Evolutionary conservation across 2,113 vertebrate genomes (phyloP).

Genomic region (Rousettus leschenaultii): DNA sequence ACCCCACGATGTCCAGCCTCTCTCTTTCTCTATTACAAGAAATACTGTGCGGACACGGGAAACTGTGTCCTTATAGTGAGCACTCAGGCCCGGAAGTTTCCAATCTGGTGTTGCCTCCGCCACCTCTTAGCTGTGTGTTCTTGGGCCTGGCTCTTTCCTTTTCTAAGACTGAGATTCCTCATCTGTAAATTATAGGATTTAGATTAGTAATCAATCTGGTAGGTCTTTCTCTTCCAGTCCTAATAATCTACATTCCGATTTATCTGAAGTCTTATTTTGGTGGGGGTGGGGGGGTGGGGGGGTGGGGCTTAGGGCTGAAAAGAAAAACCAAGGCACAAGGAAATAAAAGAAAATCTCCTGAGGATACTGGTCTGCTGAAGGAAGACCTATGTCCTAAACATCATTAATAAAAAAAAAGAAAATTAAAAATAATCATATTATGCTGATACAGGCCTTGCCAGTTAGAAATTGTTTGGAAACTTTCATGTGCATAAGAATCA

Average conservation of each 20-base stretch:
- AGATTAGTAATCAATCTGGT: neutral
- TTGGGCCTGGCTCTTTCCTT: neutral
- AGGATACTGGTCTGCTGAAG: neutral
- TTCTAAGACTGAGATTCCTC: neutral
- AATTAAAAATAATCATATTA: slow-evolving; percentile 10
- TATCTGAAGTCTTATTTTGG: neutral
- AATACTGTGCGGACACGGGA: fast-evolving
- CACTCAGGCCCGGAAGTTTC: neutral
- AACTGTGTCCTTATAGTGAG: neutral
- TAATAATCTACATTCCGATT: neutral
- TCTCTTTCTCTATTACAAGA: neutral
- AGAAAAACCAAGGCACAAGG: neutral
- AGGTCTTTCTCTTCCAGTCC: neutral
- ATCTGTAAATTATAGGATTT: neutral
- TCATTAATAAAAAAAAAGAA: neutral
- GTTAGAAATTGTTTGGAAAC: neutral
- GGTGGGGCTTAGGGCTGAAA: neutral
- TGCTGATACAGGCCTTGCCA: neutral
- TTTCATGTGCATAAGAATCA: neutral
- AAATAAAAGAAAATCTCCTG: neutral
- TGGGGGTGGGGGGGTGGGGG: no score
- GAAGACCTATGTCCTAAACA: neutral
- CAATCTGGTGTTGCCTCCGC: neutral
- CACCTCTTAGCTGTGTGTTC: neutral
- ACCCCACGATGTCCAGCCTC: fast-evolving